Evolutionary conservation across 1,140 invertebrate genomes (phyloP).

Genomic region (Papilio dardanus): DNA sequence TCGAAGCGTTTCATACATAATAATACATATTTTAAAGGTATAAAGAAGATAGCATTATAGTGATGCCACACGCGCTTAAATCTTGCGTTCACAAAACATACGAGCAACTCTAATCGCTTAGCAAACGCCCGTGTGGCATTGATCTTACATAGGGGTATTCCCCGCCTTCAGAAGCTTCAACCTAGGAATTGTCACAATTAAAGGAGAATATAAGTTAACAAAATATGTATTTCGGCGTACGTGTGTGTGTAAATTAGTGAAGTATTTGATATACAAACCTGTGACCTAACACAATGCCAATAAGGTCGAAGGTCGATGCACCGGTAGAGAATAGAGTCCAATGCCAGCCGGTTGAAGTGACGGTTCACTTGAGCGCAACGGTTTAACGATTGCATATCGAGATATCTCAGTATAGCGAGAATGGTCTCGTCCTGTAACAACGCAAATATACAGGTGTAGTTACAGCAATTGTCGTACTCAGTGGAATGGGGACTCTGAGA

Average conservation of each 20-base stretch:
- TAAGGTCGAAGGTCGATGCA: conserved; percentile 90
- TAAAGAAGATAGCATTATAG: too few species aligned
- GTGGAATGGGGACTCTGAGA: too few species aligned
- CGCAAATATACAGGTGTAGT: conserved; percentile 22
- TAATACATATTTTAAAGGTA: too few species aligned
- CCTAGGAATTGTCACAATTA: not conserved
- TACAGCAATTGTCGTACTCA: not conserved
- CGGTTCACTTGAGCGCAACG: conserved; percentile 89
- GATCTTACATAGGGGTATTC: not conserved
- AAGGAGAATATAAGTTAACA: not conserved
- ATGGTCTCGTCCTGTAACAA: conserved; percentile 87
- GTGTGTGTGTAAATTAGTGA: not conserved
- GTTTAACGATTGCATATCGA: conserved; percentile 91
- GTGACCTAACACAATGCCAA: conserved; percentile 85
- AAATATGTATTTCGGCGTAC: too few species aligned
- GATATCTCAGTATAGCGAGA: conserved; percentile 88
- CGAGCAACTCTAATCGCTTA: too few species aligned
- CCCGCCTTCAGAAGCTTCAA: too few species aligned
- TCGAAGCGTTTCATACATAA: too few species aligned
- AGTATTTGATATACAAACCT: conserved; percentile 64
- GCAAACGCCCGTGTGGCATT: not conserved
- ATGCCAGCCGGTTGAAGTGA: conserved; percentile 88
- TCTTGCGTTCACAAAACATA: too few species aligned
- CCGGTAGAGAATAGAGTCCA: conserved; percentile 89
- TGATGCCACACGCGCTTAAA: too few species aligned